These are phyloP conservation scores for Bubo bubo DNA, from an alignment of 2,113 vertebrate species.

Conservation along the genomic window DNA sequence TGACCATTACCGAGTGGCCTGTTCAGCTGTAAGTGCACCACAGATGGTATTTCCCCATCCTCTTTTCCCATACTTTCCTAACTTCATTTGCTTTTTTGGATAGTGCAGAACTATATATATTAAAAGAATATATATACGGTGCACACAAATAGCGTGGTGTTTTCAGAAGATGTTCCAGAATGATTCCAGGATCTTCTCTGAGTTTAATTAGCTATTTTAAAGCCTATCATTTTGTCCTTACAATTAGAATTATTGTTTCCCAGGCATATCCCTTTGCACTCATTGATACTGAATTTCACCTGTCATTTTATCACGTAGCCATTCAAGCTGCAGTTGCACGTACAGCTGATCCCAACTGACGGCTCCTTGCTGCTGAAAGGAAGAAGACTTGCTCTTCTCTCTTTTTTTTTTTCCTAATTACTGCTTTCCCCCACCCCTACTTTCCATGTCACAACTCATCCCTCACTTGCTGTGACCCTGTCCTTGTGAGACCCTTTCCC, in stretches of 20 bases:
- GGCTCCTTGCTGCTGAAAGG: neutral
- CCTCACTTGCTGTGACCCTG: neutral
- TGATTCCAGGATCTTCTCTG: neutral
- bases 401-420: neutral
- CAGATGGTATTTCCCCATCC: accelerated
- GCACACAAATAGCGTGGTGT: neutral
- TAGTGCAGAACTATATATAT: neutral
- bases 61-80: neutral
- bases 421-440: neutral
- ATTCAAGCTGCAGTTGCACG: neutral
- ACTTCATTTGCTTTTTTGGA: neutral
- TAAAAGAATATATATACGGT: neutral
- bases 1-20: neutral
- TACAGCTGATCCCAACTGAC: neutral
- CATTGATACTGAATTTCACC: neutral
- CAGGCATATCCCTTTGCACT: neutral
- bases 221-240: neutral
- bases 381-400: neutral
- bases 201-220: neutral
- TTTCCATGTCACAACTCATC: neutral
- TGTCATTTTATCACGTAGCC: neutral
- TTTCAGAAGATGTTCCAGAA: neutral
- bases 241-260: neutral
- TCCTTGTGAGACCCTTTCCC: neutral
- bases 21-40: neutral